Base-by-base conservation (phyloP, 1,140 invertebrate genomes). In the Drosophila murphyi region DNA sequence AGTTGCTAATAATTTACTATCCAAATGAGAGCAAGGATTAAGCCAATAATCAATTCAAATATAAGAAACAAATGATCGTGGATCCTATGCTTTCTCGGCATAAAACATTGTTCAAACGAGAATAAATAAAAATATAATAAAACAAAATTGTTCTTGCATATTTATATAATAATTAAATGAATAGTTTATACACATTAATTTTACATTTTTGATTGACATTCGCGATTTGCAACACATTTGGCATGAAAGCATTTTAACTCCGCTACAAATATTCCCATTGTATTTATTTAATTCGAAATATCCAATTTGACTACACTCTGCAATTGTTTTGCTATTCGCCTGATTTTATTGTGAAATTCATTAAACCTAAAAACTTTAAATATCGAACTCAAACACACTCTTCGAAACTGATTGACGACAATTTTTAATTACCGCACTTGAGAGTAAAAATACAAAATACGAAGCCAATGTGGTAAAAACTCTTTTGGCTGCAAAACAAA, bases 361-460 rank as follows among this genome's bases (percentile, higher is more conserved):
- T 43, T 43, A 4, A 34, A n/a, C 3, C 39, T 43, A n/a, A 3
- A 43, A n/a, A n/a, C 3, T 43, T n/a, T n/a, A 43, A 43, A n/a
- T 43, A n/a, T n/a, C 10, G 7, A 7, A 41, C n/a, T 43, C 10
- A 4, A 4, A n/a, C 10, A 8, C 10, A 43, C 47, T 57, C 43
- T 45, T 75, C 68, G 60, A 75, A 64, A 35, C 68, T 72, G 76
- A 74, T 80, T 76, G 70, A 77, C 62, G 83, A 83, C 70, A 78
- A 83, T 83, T 78, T 88, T 72, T 83, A 88, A 88, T 88, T 88
- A 88, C 85, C 77, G 62, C 80, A 78, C 51, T 64, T 63, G 47
- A 78, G 20, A 54, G 37, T 41, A 51, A 52, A 62, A 47, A 75
- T 45, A 65, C 12, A 51, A 57, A 54, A 51, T 6, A 48, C 12